Evolutionary conservation across 1,140 invertebrate genomes (phyloP).

Genomic region (Cydia pomonella): DNA sequence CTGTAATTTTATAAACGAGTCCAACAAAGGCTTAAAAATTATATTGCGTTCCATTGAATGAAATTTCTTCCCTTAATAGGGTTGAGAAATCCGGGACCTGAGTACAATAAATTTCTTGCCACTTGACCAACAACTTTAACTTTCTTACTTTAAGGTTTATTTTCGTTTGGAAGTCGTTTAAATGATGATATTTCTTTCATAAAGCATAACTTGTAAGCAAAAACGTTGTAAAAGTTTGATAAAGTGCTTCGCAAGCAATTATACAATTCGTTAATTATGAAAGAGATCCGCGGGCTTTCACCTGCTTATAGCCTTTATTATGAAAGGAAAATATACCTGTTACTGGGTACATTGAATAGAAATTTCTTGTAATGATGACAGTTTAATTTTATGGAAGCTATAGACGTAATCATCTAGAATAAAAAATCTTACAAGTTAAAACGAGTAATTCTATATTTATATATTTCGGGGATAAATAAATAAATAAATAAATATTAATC

Average conservation of each 20-base stretch:
- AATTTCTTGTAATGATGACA: background rate
- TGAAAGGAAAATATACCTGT: background rate
- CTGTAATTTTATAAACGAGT: background rate
- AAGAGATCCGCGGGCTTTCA: background rate
- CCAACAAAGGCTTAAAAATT: constrained; percentile 28
- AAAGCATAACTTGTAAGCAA: constrained; percentile 18
- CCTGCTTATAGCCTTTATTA: background rate
- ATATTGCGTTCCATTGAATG: constrained; percentile 14
- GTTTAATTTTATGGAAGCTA: no score
- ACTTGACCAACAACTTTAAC: no score
- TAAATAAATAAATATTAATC: no score
- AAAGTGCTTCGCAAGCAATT: constrained; percentile 8
- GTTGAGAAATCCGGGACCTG: background rate
- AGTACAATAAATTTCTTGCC: background rate
- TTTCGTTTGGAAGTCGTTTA: background rate
- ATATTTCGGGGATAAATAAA: no score
- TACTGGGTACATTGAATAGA: background rate
- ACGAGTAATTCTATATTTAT: no score
- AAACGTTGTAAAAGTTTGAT: constrained; percentile 18
- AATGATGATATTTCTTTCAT: constrained; percentile 1
- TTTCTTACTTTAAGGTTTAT: background rate
- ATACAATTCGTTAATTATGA: constrained; percentile 11
- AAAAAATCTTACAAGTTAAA: no score
- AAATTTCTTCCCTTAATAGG: constrained; percentile 12
- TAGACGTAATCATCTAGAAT: no score